Percentiles rank a stretch among this genome's conserved stretches.
phyloP scores from a whole-genome alignment of 1,140 invertebrate species.

The Zeugodacus cucurbitae region DNA sequence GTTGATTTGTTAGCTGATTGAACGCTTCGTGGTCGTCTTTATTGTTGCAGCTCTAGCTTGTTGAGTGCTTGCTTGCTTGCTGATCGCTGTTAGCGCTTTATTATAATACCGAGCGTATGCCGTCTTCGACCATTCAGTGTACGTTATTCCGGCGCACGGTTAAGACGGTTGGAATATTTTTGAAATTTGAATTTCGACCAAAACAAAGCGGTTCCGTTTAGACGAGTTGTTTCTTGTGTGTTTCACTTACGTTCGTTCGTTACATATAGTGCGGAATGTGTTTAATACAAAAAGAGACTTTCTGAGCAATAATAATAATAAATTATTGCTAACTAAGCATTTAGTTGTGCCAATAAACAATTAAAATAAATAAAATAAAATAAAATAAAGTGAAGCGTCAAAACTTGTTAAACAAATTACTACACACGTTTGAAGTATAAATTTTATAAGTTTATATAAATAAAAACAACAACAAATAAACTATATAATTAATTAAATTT shows the following conservation, averaged over 20 bases:
- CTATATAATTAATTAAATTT: neutral
- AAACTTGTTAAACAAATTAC: neutral
- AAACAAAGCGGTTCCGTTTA: constrained; percentile 3
- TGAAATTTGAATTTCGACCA: constrained; percentile 27
- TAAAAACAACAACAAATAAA: neutral
- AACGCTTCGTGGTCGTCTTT: constrained; percentile 34
- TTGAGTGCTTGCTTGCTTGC: too few species aligned
- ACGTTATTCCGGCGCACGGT: constrained; percentile 63
- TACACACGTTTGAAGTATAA: neutral
- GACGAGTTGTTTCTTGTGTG: neutral
- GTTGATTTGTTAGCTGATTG: constrained; percentile 40
- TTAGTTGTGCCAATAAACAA: neutral
- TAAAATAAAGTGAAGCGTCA: neutral
- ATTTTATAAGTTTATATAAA: neutral
- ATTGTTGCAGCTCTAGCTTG: neutral
- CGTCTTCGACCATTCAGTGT: constrained; percentile 64
- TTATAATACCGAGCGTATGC: constrained; percentile 65
- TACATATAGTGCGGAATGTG: neutral
- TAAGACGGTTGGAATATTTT: constrained; percentile 48
- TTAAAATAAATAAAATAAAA: neutral
- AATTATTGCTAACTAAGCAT: neutral
- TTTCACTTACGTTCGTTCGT: neutral
- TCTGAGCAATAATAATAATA: neutral
- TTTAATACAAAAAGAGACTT: neutral
- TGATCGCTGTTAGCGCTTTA: constrained; percentile 45